phyloP scores from a whole-genome alignment of 2,113 vertebrate genomes.

The Chauna torquata region DNA sequence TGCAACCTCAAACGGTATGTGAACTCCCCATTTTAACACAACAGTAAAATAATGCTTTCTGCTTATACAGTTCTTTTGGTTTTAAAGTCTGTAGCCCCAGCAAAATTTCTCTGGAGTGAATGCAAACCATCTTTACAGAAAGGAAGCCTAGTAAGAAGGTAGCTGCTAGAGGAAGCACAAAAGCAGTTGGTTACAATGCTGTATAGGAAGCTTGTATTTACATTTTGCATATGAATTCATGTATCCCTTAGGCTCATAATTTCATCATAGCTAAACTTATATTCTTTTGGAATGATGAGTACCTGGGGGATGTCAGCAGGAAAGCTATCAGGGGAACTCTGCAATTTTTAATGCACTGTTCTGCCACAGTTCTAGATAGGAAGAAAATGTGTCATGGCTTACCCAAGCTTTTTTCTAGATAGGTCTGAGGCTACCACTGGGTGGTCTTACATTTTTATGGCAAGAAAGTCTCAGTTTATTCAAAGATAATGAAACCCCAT shows the following conservation, averaged over 20 bases:
- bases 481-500: background rate
- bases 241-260: background rate
- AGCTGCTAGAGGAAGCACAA: fast-evolving
- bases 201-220: background rate
- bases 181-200: background rate
- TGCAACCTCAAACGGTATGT: background rate
- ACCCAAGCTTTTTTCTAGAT: background rate
- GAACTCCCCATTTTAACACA: background rate
- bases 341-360: background rate
- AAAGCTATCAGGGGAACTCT: background rate
- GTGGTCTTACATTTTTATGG: background rate
- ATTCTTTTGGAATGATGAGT: background rate
- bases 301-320: background rate
- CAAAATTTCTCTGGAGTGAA: background rate
- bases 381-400: background rate
- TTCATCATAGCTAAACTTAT: background rate
- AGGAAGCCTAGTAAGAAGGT: background rate
- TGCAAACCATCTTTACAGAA: background rate
- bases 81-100: background rate
- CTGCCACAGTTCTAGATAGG: background rate
- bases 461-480: background rate
- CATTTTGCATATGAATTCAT: background rate
- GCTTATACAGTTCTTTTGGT: background rate
- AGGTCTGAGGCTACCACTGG: background rate
- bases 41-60: background rate